phyloP scores from a whole-genome alignment of 2,797 vertebrate species.

The Scarus forsteni region DNA sequence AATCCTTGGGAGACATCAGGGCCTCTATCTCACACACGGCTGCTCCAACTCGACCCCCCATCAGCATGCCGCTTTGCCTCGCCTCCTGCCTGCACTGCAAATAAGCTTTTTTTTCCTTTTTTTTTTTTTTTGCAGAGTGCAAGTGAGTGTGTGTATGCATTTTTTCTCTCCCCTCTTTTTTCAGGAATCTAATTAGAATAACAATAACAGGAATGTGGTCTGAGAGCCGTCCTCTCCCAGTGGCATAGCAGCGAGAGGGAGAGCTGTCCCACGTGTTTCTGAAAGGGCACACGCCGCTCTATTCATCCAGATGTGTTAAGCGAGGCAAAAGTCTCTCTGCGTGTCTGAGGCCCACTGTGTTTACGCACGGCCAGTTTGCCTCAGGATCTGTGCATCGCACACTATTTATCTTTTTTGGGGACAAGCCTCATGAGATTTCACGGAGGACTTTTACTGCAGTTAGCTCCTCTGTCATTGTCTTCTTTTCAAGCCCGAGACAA shows the following conservation, averaged over 20 bases:
- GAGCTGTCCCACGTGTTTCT: constrained; percentile 72
- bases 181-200: constrained; percentile 84
- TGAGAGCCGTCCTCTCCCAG: constrained; percentile 76
- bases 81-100: constrained; percentile 61
- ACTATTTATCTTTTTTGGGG: constrained; percentile 63
- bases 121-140: constrained; percentile 46
- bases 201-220: constrained; percentile 85
- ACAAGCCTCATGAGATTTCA: constrained; percentile 49
- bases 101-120: constrained; percentile 55
- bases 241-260: constrained; percentile 69
- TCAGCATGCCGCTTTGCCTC: constrained; percentile 47
- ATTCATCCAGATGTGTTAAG: constrained; percentile 85
- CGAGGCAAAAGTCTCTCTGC: constrained; percentile 69
- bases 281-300: constrained; percentile 81
- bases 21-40: constrained; percentile 76
- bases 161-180: constrained; percentile 42
- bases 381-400: constrained; percentile 50
- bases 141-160: constrained; percentile 59
- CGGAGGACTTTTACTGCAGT: constrained; percentile 45
- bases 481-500: constrained; percentile 33
- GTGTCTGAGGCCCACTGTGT: constrained; percentile 66
- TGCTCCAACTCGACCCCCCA: constrained; percentile 65
- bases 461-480: constrained; percentile 56
- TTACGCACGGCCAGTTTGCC: constrained; percentile 55
- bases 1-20: constrained; percentile 78